Percentiles rank a stretch among this genome's conserved stretches.
Conservation (phyloP, 2,113 vertebrate genomes). For the Leiothrix lutea region DNA sequence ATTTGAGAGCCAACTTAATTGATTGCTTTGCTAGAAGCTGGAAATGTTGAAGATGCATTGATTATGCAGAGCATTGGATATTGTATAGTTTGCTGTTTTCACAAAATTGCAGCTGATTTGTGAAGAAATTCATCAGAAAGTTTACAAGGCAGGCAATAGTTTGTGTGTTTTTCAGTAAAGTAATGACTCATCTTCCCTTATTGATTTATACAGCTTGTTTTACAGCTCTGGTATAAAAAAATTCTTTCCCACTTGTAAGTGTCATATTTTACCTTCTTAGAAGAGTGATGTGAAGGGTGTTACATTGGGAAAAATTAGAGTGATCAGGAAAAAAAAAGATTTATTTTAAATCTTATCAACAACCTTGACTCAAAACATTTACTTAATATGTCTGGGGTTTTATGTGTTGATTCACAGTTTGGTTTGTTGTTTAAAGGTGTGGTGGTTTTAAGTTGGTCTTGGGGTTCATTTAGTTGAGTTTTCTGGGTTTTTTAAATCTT, state of each 20-base stretch:
- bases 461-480: background rate
- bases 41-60: background rate
- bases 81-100: background rate
- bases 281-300: background rate
- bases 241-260: background rate
- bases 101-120: background rate
- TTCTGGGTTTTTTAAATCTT: background rate
- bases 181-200: background rate
- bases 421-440: background rate
- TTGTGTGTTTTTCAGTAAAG: background rate
- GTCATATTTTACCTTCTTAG: background rate
- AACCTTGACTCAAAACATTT: background rate
- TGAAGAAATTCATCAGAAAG: background rate
- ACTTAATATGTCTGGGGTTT: accelerated
- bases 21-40: constrained; percentile 6
- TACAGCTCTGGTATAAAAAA: background rate
- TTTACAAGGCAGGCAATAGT: background rate
- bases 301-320: background rate
- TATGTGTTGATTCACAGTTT: background rate
- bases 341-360: background rate
- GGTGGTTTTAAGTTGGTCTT: background rate
- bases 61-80: background rate
- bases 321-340: accelerated
- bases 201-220: background rate
- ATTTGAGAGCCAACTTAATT: background rate